A percentile compares a stretch with the other conserved stretches of the same genome.
Evolutionary conservation across 2,113 vertebrate species (phyloP).

Genomic region (Puntigrus tetrazona): DNA sequence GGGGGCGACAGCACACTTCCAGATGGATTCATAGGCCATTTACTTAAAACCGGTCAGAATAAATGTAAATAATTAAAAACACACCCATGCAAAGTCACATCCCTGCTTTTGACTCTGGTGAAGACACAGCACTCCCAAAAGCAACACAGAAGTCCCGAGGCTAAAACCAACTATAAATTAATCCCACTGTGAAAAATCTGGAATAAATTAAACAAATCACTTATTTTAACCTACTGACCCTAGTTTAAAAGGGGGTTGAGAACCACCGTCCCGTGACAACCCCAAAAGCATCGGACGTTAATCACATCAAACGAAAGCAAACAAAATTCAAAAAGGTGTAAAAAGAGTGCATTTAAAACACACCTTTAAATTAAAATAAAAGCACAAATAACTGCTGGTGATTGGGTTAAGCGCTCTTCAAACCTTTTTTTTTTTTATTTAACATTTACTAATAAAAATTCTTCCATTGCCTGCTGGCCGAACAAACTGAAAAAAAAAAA

Average conservation of each 20-base stretch:
- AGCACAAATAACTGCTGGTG: conserved; percentile 45
- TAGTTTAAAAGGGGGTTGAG: neutral
- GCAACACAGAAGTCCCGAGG: neutral
- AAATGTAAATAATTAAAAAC: neutral
- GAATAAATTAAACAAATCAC: neutral
- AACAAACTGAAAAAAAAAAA: neutral
- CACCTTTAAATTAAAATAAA: neutral
- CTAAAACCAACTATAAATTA: neutral
- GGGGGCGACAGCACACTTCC: neutral
- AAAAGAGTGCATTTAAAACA: conserved; percentile 28
- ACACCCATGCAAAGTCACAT: neutral
- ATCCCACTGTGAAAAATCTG: neutral
- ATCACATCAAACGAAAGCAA: conserved; percentile 44
- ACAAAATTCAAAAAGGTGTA: conserved; percentile 32
- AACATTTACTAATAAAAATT: neutral
- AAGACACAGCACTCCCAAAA: neutral
- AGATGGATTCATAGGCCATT: neutral
- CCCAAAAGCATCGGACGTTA: conserved; percentile 58
- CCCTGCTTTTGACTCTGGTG: neutral
- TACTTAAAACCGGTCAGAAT: neutral
- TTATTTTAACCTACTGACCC: neutral
- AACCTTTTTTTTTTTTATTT: neutral
- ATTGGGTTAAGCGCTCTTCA: conserved; percentile 38
- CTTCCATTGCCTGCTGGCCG: neutral
- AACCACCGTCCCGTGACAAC: conserved; percentile 59